These are phyloP conservation scores for Monodelphis domestica DNA, from an alignment of 2,797 vertebrate genomes.

Conservation along the genomic window DNA sequence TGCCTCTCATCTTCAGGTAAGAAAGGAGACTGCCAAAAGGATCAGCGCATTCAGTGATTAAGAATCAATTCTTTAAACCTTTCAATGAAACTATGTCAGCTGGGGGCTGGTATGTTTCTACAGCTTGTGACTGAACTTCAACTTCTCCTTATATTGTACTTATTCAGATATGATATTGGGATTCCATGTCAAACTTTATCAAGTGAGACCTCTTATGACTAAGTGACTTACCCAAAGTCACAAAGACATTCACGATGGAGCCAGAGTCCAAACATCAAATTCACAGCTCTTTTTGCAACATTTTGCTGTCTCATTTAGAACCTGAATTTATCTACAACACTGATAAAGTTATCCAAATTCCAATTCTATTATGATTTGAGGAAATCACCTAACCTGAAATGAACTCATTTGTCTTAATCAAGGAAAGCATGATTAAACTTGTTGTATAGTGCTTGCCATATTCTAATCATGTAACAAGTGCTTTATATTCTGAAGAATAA, in stretches of 20 bases:
- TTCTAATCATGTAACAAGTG: background rate
- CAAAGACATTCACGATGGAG: background rate
- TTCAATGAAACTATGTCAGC: background rate
- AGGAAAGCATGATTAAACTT: background rate
- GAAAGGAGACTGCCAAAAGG: background rate
- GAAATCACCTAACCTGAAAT: background rate
- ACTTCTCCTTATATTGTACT: background rate
- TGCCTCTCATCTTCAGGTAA: background rate
- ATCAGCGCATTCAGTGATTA: background rate
- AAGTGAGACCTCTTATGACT: background rate
- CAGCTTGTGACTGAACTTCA: background rate
- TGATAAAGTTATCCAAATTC: background rate
- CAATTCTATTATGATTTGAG: background rate
- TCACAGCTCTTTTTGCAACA: background rate
- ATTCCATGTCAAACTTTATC: background rate
- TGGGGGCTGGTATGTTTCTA: background rate
- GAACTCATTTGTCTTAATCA: background rate
- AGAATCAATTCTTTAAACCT: background rate
- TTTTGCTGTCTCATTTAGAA: background rate
- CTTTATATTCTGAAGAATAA: background rate
- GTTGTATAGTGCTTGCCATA: background rate
- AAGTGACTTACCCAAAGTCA: background rate
- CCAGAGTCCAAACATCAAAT: background rate
- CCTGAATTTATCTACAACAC: background rate
- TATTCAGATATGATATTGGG: background rate